Conservation (phyloP, 2,113 vertebrate species). For the Callipepla squamata region DNA sequence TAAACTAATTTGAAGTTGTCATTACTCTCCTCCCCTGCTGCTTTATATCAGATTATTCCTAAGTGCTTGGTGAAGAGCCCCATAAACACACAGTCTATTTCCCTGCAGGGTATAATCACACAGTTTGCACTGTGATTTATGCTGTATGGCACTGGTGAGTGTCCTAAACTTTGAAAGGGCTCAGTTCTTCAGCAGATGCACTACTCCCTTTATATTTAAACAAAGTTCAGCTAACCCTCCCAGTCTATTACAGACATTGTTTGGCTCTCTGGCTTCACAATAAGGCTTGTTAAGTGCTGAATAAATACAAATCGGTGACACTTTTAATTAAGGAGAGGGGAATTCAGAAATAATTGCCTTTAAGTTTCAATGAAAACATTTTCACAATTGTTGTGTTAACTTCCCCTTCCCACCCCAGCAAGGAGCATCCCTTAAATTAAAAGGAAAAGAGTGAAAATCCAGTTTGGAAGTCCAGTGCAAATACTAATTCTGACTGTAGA, state of each 20-base stretch:
- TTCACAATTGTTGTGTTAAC: not conserved
- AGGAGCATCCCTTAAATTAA: not conserved
- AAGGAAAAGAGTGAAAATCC: not conserved
- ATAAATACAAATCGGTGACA: conserved; percentile 71
- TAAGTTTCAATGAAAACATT: conserved; percentile 22
- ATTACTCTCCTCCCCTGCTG: conserved; percentile 88
- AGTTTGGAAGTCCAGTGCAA: not conserved
- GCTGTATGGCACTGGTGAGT: conserved; percentile 75
- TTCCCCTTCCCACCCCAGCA: not conserved
- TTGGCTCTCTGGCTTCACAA: conserved; percentile 61
- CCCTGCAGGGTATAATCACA: conserved; percentile 89
- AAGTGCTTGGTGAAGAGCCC: conserved; percentile 87
- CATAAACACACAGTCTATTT: conserved; percentile 88
- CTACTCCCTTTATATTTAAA: conserved; percentile 71
- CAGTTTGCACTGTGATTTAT: conserved; percentile 88
- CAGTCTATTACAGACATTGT: conserved; percentile 46
- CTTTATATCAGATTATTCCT: conserved; percentile 91
- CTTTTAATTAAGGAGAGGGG: conserved; percentile 68
- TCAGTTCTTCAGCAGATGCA: conserved; percentile 71
- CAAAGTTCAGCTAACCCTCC: conserved; percentile 69
- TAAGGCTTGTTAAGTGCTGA: conserved; percentile 49
- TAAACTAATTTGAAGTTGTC: conserved; percentile 92
- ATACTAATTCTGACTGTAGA: not conserved
- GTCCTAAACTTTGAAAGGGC: conserved; percentile 82
- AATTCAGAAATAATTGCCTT: conserved; percentile 45